Conservation (phyloP, 2,113 vertebrate species). For the Dicerorhinus sumatrensis region DNA sequence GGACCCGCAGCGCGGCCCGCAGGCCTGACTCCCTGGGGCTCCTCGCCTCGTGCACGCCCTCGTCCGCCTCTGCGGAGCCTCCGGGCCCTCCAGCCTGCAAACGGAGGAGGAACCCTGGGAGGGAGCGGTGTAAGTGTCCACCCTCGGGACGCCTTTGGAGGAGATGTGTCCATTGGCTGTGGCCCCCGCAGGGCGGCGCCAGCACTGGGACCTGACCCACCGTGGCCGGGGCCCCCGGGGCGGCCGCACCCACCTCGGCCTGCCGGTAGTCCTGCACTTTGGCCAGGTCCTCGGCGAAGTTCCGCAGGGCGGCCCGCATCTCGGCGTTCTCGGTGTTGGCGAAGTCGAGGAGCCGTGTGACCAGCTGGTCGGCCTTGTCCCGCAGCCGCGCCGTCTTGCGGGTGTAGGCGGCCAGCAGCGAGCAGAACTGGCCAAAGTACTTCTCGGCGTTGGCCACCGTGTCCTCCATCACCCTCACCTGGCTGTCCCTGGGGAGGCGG, state of each 20-base stretch:
- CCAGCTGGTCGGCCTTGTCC: constrained; percentile 87
- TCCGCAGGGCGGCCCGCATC: constrained; percentile 82
- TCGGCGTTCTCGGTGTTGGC: constrained; percentile 83
- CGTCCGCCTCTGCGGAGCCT: rapidly evolving
- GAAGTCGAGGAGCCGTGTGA: constrained; percentile 84
- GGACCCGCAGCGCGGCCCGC: background rate
- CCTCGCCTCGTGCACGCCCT: background rate
- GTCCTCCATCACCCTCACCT: constrained; percentile 85
- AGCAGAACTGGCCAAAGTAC: constrained; percentile 88
- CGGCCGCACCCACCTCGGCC: constrained; percentile 84
- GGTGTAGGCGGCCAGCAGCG: constrained; percentile 83
- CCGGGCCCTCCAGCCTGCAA: background rate
- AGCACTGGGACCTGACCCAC: rapidly evolving
- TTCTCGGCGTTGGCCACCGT: constrained; percentile 81
- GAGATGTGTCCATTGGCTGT: rapidly evolving
- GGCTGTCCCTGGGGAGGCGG: constrained; percentile 73
- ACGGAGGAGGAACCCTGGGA: background rate
- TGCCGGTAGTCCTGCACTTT: constrained; percentile 92
- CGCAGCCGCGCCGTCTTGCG: constrained; percentile 87
- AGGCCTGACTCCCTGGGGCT: background rate
- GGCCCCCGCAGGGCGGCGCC: too few species aligned
- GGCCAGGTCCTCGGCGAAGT: constrained; percentile 88
- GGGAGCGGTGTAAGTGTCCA: rapidly evolving
- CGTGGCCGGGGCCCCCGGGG: rapidly evolving
- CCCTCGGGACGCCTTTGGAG: background rate